These are phyloP conservation scores for Aplocera efformata DNA, from an alignment of 2,888 invertebrate genomes.

Conservation along the genomic window DNA sequence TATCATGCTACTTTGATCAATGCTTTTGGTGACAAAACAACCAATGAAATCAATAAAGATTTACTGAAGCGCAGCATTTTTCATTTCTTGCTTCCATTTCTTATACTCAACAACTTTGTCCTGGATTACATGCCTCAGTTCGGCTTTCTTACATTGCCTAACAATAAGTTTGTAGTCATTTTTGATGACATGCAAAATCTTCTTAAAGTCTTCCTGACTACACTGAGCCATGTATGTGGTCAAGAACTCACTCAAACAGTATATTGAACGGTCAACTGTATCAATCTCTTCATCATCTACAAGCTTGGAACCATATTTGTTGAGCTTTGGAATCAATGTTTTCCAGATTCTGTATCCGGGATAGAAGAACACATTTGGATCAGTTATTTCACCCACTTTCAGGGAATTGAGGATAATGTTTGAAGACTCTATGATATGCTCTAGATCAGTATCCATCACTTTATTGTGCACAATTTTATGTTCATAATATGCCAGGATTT, in stretches of 20 bases:
- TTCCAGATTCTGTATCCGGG: slow-evolving; percentile 61
- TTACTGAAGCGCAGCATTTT: too few relatives aligned
- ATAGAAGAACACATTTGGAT: slow-evolving; percentile 51
- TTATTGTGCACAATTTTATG: slow-evolving; percentile 55
- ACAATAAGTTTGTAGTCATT: slow-evolving; percentile 53
- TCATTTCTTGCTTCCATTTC: slow-evolving; percentile 16
- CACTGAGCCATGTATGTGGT: slow-evolving; percentile 58
- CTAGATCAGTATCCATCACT: slow-evolving; percentile 60
- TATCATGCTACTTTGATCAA: too few relatives aligned
- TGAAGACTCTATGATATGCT: slow-evolving; percentile 59
- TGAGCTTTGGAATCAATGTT: slow-evolving; percentile 25
- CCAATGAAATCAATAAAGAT: too few relatives aligned
- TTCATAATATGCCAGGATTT: slow-evolving; percentile 58
- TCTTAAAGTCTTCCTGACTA: slow-evolving; percentile 45
- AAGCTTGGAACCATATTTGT: slow-evolving; percentile 28
- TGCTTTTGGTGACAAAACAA: too few relatives aligned
- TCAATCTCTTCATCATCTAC: slow-evolving; percentile 50
- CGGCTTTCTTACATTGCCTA: slow-evolving; percentile 40
- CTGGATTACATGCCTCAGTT: slow-evolving; percentile 40
- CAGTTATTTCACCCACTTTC: slow-evolving; percentile 41
- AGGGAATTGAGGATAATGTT: slow-evolving; percentile 49
- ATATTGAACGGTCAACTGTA: slow-evolving; percentile 6
- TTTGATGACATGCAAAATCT: slow-evolving; percentile 47
- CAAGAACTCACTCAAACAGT: slow-evolving; percentile 25
- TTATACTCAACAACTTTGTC: slow-evolving; percentile 49